These are phyloP conservation scores for Ptilorrhoa leucosticta DNA, from an alignment of 2,113 vertebrate species.

Conservation along the genomic window DNA sequence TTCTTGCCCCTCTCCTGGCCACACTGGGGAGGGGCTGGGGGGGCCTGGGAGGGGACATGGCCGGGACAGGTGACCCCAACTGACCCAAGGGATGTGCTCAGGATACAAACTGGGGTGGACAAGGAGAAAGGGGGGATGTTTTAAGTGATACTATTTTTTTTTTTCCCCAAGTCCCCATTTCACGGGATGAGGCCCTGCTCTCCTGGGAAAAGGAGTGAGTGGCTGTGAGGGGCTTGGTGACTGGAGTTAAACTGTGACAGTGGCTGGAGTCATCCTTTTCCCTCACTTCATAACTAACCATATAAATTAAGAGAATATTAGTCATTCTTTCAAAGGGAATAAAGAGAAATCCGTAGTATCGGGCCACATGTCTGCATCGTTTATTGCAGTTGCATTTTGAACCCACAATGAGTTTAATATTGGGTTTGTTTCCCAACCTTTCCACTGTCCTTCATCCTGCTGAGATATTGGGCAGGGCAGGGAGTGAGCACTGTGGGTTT, in stretches of 20 bases:
- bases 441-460: background rate
- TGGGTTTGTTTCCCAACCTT: background rate
- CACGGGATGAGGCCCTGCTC: background rate
- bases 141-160: rapidly evolving
- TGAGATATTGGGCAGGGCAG: background rate
- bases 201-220: background rate
- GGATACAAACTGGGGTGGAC: too few relatives aligned
- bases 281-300: background rate
- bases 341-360: background rate
- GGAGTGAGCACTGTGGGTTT: background rate
- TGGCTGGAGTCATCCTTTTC: background rate
- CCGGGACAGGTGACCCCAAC: background rate
- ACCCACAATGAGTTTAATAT: background rate
- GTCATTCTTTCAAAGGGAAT: background rate
- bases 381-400: background rate
- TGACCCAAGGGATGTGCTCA: background rate
- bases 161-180: background rate
- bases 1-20: rapidly evolving
- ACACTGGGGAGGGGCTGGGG: background rate
- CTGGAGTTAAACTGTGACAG: background rate
- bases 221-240: background rate
- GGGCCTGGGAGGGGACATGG: background rate
- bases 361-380: background rate
- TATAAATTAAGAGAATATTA: background rate
- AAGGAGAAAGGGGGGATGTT: background rate